Conservation (phyloP, 2,113 vertebrate species). For the Syngnathus floridae region DNA sequence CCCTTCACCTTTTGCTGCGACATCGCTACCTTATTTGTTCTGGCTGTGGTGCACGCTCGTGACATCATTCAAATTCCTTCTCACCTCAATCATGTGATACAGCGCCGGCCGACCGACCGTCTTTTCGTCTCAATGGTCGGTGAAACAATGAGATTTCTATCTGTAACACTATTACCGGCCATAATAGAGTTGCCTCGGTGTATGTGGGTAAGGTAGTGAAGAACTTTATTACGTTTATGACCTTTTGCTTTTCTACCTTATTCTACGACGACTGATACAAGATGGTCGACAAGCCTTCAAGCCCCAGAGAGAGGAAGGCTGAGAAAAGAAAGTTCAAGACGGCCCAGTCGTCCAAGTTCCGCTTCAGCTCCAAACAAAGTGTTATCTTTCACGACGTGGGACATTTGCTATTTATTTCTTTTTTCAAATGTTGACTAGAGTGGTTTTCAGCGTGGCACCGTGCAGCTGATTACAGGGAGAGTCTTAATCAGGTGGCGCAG, state of each 20-base stretch:
- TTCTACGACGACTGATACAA: conserved; percentile 65
- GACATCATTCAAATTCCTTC: conserved; percentile 62
- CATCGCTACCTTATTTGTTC: conserved; percentile 38
- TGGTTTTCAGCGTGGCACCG: conserved; percentile 55
- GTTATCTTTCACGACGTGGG: conserved; percentile 67
- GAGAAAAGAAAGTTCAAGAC: conserved; percentile 39
- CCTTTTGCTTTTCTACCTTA: conserved; percentile 62
- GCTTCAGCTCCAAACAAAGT: conserved; percentile 44
- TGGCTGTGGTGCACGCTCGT: conserved; percentile 25
- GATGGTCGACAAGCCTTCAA: conserved; percentile 50
- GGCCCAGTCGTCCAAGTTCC: conserved; percentile 30
- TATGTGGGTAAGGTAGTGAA: conserved; percentile 60
- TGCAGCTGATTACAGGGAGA: conserved; percentile 82
- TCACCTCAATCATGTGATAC: conserved; percentile 65
- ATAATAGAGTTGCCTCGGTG: conserved; percentile 60
- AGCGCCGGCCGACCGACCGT: conserved; percentile 33
- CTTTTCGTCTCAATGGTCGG: conserved; percentile 49
- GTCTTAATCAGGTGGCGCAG: conserved; percentile 88
- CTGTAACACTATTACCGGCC: conserved; percentile 63
- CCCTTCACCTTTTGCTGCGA: conserved; percentile 9
- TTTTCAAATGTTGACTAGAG: conserved; percentile 57
- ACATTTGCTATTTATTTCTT: conserved; percentile 56
- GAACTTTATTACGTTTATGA: conserved; percentile 71
- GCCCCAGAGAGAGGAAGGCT: conserved; percentile 56
- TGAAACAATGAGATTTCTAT: conserved; percentile 68